Base-by-base conservation (phyloP, 2,113 vertebrate species). In the Boulengeromyrus knoepffleri region DNA sequence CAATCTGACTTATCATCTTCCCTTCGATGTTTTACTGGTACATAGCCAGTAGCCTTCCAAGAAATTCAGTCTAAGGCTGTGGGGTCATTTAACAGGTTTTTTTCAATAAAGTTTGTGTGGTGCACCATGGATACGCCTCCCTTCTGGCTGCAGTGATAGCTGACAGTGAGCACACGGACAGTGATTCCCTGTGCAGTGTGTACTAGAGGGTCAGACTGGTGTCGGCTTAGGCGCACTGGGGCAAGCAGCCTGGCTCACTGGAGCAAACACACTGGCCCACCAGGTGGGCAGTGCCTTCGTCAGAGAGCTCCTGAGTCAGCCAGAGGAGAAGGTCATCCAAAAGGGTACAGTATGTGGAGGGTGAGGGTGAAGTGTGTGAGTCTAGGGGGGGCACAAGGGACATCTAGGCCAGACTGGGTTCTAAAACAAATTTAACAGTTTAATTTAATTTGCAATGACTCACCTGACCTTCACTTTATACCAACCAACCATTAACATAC, bases 281-380 rank as follows among this genome's bases (percentile, higher is more conserved):
- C 27, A 97, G 92, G 46, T 92, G 70, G 1, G 94, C 86, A 0
- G 93, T 90, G 0, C 95, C 93, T 39, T 96, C 96, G 90, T 96
- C 95, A 77, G 31, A 77, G 70, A 19, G 95, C 85, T 96, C 94
- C 24, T 95, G 94, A 0, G 96, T 94, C 91, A 97, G 88, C 96
- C 96, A 97, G n/a, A 90, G 90, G 0, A 96, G 89, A 92, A 96
- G 21, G 53, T 91, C 93, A 10, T 97, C 96, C 90, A 96, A 95
- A 0, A 96, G 92, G 15, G 93, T 91, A 15, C 96, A 21, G 5
- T 2, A 2, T 21, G 96, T 97, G 94, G 10, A 2, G 56, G 24
- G 21, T n/a, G 24, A 62, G 56, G 56, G 56, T 58, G 56, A 2
- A n/a, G 24, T 24, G 52, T 15, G 50, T 53, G 15, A 21, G 17